phyloP scores from a whole-genome alignment of 2,888 invertebrate genomes.

The Dryococelus australis region DNA sequence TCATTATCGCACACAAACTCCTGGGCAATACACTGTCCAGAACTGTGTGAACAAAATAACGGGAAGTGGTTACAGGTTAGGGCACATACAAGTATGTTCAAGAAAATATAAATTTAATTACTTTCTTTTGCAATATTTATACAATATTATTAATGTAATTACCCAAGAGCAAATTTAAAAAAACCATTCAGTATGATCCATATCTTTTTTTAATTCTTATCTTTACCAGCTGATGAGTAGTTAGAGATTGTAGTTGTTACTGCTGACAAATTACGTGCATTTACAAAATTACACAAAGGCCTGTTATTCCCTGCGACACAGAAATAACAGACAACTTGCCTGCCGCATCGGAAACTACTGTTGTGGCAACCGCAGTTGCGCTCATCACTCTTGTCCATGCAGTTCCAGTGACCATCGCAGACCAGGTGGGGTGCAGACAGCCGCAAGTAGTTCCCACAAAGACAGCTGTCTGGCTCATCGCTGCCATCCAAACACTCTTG shows the following conservation, averaged over 20 bases:
- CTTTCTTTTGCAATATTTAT: no score
- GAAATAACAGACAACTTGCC: slow-evolving; percentile 55
- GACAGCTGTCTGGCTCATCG: slow-evolving; percentile 66
- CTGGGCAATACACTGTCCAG: slow-evolving; percentile 69
- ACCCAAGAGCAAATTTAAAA: no score
- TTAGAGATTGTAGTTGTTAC: no score
- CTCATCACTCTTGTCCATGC: slow-evolving; percentile 80
- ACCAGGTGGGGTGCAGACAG: slow-evolving; percentile 72
- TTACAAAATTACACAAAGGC: no score
- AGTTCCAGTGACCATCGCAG: slow-evolving; percentile 80
- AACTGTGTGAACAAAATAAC: slow-evolving; percentile 51
- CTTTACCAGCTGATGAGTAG: no score
- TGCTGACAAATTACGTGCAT: no score
- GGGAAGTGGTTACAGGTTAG: neutral
- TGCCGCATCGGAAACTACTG: slow-evolving; percentile 62
- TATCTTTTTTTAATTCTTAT: no score
- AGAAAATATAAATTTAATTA: no score
- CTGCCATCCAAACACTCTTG: slow-evolving; percentile 75
- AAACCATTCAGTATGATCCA: no score
- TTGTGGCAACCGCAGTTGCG: slow-evolving; percentile 66
- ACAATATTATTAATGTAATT: no score
- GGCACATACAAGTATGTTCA: no score
- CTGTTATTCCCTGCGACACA: no score
- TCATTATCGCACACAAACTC: slow-evolving; percentile 82
- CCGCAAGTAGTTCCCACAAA: slow-evolving; percentile 69